A percentile compares a stretch with the other conserved stretches of the same genome.
These are phyloP conservation scores for Drosophila tsacasi DNA, from an alignment of 1,140 invertebrate species.

Conservation along the genomic window DNA sequence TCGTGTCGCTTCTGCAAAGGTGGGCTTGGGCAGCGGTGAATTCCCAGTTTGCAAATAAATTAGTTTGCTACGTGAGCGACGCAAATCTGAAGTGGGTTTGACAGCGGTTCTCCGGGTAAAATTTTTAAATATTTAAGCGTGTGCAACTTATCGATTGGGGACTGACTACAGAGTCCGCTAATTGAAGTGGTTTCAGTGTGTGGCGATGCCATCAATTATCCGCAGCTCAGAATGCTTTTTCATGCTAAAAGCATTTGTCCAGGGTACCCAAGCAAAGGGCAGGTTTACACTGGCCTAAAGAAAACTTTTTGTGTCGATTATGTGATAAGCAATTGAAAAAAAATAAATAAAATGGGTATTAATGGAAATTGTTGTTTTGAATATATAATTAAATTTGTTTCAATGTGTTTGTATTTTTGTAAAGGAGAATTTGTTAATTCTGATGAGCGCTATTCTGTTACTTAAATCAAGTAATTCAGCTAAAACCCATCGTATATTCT, in stretches of 20 bases:
- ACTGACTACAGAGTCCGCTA: conserved; percentile 50
- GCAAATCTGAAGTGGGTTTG: conserved; percentile 80
- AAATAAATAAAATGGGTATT: background rate
- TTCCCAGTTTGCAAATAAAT: conserved; percentile 80
- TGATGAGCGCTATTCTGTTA: no score
- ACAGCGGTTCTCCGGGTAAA: conserved; percentile 56
- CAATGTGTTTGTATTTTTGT: no score
- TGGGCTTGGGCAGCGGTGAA: conserved; percentile 38
- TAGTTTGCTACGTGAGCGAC: conserved; percentile 78
- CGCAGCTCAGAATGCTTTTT: conserved; percentile 54
- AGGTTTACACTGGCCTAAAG: conserved; percentile 1
- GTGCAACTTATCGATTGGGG: conserved; percentile 71
- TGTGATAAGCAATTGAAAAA: background rate
- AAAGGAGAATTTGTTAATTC: no score
- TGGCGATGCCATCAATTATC: conserved; percentile 69
- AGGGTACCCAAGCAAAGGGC: conserved; percentile 4
- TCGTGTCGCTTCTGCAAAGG: conserved; percentile 19
- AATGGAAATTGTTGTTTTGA: background rate
- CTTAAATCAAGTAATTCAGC: no score
- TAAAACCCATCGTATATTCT: background rate
- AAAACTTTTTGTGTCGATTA: background rate
- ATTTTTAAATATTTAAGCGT: conserved; percentile 73
- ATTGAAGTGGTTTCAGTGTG: conserved; percentile 72
- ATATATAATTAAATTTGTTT: no score
- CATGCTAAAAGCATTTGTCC: conserved; percentile 25